A percentile compares a stretch with the other conserved stretches of the same genome.
Evolutionary conservation across 2,888 invertebrate genomes (phyloP).

Genomic region (Epistrophe eligans): DNA sequence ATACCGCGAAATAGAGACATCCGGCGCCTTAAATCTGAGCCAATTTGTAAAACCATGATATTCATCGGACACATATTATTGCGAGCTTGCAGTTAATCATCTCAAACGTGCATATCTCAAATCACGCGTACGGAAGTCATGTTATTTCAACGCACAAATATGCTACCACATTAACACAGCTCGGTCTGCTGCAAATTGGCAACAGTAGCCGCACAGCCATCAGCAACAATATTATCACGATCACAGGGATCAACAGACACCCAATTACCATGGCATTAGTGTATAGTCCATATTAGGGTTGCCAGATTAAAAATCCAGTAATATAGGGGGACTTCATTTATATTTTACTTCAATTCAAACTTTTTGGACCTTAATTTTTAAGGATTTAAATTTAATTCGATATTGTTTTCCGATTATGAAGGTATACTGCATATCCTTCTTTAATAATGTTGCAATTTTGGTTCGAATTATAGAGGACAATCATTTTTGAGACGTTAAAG

Average conservation of each 20-base stretch:
- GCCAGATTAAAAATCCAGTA: neutral
- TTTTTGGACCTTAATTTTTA: neutral
- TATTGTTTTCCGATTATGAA: too few species aligned
- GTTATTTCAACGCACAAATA: slow-evolving; percentile 45
- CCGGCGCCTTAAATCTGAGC: slow-evolving; percentile 57
- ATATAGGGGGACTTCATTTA: neutral
- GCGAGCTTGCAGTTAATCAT: slow-evolving; percentile 46
- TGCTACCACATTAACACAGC: slow-evolving; percentile 51
- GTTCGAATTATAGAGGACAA: too few species aligned
- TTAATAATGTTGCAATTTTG: too few species aligned
- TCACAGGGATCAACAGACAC: slow-evolving; percentile 61
- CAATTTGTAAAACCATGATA: slow-evolving; percentile 55
- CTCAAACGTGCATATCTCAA: slow-evolving; percentile 42
- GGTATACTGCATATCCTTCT: too few species aligned
- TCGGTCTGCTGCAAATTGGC: slow-evolving; percentile 31
- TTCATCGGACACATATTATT: slow-evolving; percentile 49
- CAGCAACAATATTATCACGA: slow-evolving; percentile 56
- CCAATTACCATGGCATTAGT: slow-evolving; percentile 67
- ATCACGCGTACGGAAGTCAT: slow-evolving; percentile 62
- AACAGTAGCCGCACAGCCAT: slow-evolving; percentile 57
- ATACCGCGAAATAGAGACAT: slow-evolving; percentile 39
- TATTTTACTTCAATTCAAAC: neutral
- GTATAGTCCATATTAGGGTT: neutral
- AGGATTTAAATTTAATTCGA: too few species aligned
- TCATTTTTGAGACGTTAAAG: neutral